These are phyloP conservation scores for Leiothrix lutea DNA, from an alignment of 2,113 vertebrate species.

Conservation along the genomic window DNA sequence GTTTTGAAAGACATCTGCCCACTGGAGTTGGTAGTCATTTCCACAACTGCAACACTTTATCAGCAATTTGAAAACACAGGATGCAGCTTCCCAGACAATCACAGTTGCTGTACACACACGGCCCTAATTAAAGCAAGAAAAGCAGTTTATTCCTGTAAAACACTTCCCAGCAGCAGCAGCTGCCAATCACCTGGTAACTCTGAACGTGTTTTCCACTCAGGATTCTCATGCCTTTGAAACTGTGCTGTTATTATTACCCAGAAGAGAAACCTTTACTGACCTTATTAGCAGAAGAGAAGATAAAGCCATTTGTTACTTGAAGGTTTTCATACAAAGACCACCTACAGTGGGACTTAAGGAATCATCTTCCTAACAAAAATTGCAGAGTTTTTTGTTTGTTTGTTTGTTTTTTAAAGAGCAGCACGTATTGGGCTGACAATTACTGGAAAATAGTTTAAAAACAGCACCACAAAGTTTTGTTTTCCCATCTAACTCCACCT, in stretches of 20 bases:
- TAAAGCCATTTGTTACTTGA: background rate
- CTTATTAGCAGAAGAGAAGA: background rate
- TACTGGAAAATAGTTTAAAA: background rate
- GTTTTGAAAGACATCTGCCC: background rate
- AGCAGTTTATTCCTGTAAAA: background rate
- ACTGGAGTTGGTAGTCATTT: background rate
- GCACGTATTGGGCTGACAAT: background rate
- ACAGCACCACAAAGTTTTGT: background rate
- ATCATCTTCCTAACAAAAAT: background rate
- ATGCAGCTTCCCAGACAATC: background rate
- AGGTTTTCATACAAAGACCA: background rate
- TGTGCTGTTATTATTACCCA: background rate
- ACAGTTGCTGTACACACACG: background rate
- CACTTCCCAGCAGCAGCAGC: background rate
- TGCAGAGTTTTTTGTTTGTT: too few relatives aligned
- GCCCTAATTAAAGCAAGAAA: constrained; percentile 5
- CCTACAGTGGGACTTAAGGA: background rate
- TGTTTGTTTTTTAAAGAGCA: background rate
- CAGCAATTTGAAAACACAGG: background rate
- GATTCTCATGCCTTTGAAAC: background rate
- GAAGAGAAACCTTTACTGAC: background rate
- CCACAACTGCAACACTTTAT: background rate
- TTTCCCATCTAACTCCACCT: background rate
- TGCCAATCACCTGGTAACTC: background rate
- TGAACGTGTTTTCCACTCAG: background rate